Percentiles rank a stretch among this genome's conserved stretches.
phyloP scores from a whole-genome alignment of 2,888 invertebrate genomes.

The Fragum sueziense region DNA sequence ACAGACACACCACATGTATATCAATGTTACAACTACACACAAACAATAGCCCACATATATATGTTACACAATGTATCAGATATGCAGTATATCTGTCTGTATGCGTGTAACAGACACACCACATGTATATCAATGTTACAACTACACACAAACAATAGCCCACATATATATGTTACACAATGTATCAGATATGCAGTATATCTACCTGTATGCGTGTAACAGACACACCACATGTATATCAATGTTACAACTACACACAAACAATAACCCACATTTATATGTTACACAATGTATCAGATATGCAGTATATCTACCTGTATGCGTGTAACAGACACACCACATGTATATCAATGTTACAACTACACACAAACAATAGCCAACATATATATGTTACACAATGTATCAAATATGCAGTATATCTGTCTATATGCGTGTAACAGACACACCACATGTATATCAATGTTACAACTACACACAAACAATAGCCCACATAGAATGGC shows the following conservation, averaged over 20 bases:
- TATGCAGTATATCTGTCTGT: background rate
- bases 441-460: too few relatives aligned
- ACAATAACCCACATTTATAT: background rate
- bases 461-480: too few relatives aligned
- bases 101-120: background rate
- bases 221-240: slow-evolving; percentile 42
- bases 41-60: background rate
- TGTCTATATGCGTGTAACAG: too few relatives aligned
- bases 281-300: slow-evolving; percentile 35
- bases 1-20: background rate
- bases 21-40: background rate
- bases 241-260: slow-evolving; percentile 9
- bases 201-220: slow-evolving; percentile 12
- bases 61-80: background rate
- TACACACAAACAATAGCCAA: slow-evolving; percentile 30
- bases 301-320: slow-evolving; percentile 42
- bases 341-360: slow-evolving; percentile 31
- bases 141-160: background rate
- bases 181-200: slow-evolving; percentile 43
- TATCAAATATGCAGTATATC: too few relatives aligned
- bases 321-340: slow-evolving; percentile 30
- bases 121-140: background rate
- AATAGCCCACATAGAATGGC: too few relatives aligned
- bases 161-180: background rate
- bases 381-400: too few relatives aligned